phyloP scores from a whole-genome alignment of 2,797 vertebrate genomes.

The Tauraco hartlaubi region DNA sequence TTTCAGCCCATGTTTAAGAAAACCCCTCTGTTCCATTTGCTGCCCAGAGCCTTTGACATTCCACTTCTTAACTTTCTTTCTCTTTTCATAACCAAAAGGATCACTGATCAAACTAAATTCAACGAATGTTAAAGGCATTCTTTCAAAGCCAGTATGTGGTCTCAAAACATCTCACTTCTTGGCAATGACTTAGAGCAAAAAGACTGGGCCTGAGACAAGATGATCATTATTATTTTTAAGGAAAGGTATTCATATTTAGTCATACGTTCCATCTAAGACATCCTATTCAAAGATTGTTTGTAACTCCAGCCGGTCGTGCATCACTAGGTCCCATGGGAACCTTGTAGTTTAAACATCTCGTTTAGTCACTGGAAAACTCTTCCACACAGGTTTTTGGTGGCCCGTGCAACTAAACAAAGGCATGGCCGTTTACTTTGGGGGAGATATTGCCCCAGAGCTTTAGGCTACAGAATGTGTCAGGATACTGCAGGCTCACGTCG shows the following conservation, averaged over 20 bases:
- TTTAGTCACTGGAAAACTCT: conserved; percentile 32
- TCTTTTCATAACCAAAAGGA: background rate
- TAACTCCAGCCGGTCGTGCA: background rate
- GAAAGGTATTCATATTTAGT: conserved; percentile 50
- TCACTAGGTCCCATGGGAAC: conserved; percentile 14
- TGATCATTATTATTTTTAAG: conserved; percentile 27
- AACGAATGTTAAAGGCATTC: conserved; percentile 33
- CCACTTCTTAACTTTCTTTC: conserved; percentile 10
- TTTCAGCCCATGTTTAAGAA: conserved; percentile 37
- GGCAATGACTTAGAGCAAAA: conserved; percentile 6
- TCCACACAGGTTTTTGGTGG: background rate
- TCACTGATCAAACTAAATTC: conserved; percentile 13
- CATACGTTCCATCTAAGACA: conserved; percentile 18
- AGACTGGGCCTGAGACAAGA: background rate
- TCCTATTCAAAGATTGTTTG: conserved; percentile 8
- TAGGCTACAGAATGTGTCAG: background rate
- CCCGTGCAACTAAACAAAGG: background rate
- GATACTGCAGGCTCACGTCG: fast-evolving
- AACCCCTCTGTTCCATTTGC: conserved; percentile 4
- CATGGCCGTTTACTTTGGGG: background rate
- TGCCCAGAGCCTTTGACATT: background rate
- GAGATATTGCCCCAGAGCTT: background rate
- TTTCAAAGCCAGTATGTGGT: conserved; percentile 1
- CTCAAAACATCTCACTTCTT: conserved; percentile 38
- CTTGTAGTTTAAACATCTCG: background rate